Percentiles rank a stretch among this genome's conserved stretches.
These are phyloP conservation scores for Solen grandis DNA, from an alignment of 1,140 invertebrate genomes.

Conservation along the genomic window DNA sequence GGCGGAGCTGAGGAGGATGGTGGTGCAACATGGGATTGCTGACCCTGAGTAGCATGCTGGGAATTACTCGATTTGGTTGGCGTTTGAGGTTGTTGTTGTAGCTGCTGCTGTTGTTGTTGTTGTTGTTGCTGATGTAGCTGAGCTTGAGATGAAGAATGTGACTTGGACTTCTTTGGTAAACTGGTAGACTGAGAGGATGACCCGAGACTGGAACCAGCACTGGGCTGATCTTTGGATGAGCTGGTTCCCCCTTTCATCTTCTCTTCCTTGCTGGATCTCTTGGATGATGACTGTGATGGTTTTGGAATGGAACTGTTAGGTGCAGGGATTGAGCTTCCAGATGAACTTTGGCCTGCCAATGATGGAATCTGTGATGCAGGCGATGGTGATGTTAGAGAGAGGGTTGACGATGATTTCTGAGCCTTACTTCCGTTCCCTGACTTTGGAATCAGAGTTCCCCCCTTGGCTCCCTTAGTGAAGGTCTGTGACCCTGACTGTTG, in stretches of 20 bases:
- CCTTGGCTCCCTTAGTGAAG: conserved; percentile 71
- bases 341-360: conserved; percentile 55
- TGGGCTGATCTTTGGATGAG: conserved; percentile 44
- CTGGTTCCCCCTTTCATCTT: conserved; percentile 54
- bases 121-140: conserved; percentile 55
- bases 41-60: conserved; percentile 22
- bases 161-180: conserved; percentile 42
- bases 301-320: conserved; percentile 69
- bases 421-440: conserved; percentile 49
- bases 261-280: conserved; percentile 57
- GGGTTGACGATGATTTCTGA: conserved; percentile 63
- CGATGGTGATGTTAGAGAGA: conserved; percentile 47
- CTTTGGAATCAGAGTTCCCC: conserved; percentile 72
- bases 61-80: neutral
- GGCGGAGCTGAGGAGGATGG: conserved; percentile 48
- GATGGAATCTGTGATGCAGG: conserved; percentile 65
- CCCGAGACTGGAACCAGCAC: conserved; percentile 7
- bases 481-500: conserved; percentile 44
- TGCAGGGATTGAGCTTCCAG: conserved; percentile 55
- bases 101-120: conserved; percentile 52
- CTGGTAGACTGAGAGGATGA: conserved; percentile 32
- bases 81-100: conserved; percentile 49
- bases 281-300: conserved; percentile 65
- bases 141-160: conserved; percentile 51
- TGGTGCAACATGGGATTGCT: conserved; percentile 22